These are phyloP conservation scores for Morpho helenor DNA, from an alignment of 2,888 invertebrate genomes.

Conservation along the genomic window DNA sequence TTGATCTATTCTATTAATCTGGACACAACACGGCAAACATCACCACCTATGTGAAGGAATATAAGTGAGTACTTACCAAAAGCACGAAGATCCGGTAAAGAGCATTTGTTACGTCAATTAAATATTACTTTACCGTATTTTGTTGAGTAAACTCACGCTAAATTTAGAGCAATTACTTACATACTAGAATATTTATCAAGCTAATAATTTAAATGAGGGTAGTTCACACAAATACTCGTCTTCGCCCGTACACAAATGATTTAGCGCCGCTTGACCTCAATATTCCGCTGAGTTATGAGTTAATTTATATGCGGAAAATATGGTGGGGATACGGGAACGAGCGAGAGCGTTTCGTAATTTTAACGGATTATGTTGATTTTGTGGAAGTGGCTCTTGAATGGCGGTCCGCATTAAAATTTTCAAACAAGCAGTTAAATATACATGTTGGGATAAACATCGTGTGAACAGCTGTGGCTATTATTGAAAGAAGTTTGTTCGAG, in stretches of 20 bases:
- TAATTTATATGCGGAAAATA: slow-evolving; percentile 57
- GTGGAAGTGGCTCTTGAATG: slow-evolving; percentile 22
- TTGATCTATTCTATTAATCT: no score
- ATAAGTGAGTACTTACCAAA: not conserved
- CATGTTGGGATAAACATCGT: slow-evolving; percentile 5
- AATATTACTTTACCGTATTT: no score
- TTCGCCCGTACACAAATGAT: slow-evolving; percentile 39
- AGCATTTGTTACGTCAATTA: no score
- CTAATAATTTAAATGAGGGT: slow-evolving; percentile 19
- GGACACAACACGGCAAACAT: no score
- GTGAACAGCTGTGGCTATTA: slow-evolving; percentile 3
- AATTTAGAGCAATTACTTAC: not conserved
- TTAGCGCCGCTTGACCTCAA: slow-evolving; percentile 52
- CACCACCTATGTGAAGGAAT: no score
- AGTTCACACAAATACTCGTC: slow-evolving; percentile 20
- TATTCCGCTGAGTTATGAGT: slow-evolving; percentile 52
- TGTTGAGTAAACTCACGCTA: no score
- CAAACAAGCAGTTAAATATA: slow-evolving; percentile 9
- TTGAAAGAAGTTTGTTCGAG: not conserved
- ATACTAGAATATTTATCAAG: slow-evolving; percentile 1
- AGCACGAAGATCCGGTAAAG: not conserved
- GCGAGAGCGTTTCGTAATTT: slow-evolving; percentile 31
- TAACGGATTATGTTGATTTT: slow-evolving; percentile 32
- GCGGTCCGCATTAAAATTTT: slow-evolving; percentile 17
- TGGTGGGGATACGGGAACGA: slow-evolving; percentile 35